These are phyloP conservation scores for Cantharis nigra DNA, from an alignment of 2,888 invertebrate genomes.

Conservation along the genomic window DNA sequence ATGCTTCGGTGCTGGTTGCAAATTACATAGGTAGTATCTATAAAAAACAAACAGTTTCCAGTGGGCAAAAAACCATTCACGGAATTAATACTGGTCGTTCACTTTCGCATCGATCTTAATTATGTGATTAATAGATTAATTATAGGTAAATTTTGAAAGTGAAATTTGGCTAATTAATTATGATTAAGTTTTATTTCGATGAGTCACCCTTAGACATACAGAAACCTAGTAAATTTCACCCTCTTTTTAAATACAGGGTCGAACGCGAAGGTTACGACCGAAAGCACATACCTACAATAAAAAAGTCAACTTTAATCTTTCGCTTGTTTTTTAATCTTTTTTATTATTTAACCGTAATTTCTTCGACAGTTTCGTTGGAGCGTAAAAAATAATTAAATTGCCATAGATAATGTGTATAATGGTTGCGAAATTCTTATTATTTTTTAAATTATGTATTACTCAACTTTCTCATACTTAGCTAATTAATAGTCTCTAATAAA, in stretches of 20 bases:
- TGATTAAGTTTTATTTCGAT: background rate
- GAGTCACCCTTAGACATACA: background rate
- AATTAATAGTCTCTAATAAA: background rate
- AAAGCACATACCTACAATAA: background rate
- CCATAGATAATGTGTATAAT: background rate
- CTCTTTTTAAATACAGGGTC: background rate
- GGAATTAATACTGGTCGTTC: background rate
- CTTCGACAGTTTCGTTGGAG: background rate
- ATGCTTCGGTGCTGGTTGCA: background rate
- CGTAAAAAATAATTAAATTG: background rate
- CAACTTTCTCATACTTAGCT: background rate
- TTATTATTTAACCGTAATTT: background rate
- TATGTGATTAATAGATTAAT: background rate
- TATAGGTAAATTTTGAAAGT: background rate
- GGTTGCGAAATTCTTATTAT: background rate
- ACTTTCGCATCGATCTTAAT: background rate
- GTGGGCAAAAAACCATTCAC: background rate
- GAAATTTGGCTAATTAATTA: background rate
- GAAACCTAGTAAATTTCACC: background rate
- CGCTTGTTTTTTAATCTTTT: no score
- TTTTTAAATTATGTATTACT: background rate
- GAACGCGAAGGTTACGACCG: background rate
- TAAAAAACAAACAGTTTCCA: background rate
- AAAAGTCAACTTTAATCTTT: background rate
- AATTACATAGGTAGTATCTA: no score